Evolutionary conservation across 53 echinoderm and acorn worm species (phyloP).

Genomic region (Paelopatides confundens): DNA sequence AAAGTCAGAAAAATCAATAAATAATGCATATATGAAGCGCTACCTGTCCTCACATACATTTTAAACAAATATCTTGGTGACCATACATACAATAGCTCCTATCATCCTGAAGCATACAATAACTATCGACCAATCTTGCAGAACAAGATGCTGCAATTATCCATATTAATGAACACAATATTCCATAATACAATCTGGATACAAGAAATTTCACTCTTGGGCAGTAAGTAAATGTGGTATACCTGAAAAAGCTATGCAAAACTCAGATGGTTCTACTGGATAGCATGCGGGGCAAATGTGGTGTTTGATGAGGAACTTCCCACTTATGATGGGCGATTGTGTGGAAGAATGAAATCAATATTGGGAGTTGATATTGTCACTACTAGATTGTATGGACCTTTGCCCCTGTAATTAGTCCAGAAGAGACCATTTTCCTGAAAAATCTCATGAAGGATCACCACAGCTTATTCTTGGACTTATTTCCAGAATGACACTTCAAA

Average conservation of each 20-base stretch:
- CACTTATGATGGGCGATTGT: constrained; percentile 50
- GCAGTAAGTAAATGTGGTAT: no score
- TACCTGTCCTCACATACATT: no score
- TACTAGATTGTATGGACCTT: constrained; percentile 27
- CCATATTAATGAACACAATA: no score
- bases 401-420: constrained; percentile 40
- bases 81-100: no score
- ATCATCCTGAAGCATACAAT: no score
- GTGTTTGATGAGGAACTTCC: constrained; percentile 60
- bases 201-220: no score
- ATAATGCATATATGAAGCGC: no score
- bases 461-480: background rate
- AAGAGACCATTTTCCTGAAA: constrained; percentile 53
- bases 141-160: no score
- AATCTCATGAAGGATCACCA: constrained; percentile 53
- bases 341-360: constrained; percentile 51
- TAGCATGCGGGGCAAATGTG: constrained; percentile 60
- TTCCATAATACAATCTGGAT: no score
- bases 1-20: no score
- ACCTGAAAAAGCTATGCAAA: background rate
- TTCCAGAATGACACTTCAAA: constrained; percentile 6
- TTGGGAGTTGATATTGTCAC: constrained; percentile 56
- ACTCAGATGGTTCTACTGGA: constrained; percentile 54
- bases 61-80: no score
- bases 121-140: no score